phyloP scores from a whole-genome alignment of 2,113 vertebrate species.

The Leucosticte australis region DNA sequence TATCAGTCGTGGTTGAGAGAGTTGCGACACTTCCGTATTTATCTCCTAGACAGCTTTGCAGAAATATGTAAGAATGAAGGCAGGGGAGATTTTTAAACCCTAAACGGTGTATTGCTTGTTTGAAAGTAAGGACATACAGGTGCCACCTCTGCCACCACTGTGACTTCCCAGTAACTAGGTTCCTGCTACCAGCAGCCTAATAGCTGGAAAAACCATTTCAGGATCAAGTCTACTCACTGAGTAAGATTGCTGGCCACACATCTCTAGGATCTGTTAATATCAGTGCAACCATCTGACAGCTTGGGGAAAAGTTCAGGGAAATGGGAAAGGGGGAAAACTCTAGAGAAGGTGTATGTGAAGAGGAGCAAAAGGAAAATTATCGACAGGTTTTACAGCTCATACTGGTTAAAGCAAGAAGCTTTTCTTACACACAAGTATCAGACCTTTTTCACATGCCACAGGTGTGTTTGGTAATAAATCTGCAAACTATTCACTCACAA shows the following conservation, averaged over 20 bases:
- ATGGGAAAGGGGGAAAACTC: background rate
- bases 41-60: background rate
- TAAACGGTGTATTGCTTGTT: background rate
- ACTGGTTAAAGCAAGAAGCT: background rate
- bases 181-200: background rate
- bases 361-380: background rate
- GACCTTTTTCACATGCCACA: background rate
- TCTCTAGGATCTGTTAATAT: background rate
- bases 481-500: background rate
- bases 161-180: background rate
- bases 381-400: background rate
- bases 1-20: conserved; percentile 66
- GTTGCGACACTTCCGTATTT: conserved; percentile 53
- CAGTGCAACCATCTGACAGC: background rate
- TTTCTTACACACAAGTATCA: background rate
- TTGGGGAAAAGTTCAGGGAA: background rate
- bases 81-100: background rate
- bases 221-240: background rate
- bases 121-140: background rate
- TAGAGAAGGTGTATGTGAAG: background rate
- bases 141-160: background rate
- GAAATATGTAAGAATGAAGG: conserved; percentile 33
- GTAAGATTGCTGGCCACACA: background rate
- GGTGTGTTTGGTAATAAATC: background rate
- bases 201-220: background rate